Conservation (phyloP, 2,797 vertebrate genomes). For the Enteromius radiatus region DNA sequence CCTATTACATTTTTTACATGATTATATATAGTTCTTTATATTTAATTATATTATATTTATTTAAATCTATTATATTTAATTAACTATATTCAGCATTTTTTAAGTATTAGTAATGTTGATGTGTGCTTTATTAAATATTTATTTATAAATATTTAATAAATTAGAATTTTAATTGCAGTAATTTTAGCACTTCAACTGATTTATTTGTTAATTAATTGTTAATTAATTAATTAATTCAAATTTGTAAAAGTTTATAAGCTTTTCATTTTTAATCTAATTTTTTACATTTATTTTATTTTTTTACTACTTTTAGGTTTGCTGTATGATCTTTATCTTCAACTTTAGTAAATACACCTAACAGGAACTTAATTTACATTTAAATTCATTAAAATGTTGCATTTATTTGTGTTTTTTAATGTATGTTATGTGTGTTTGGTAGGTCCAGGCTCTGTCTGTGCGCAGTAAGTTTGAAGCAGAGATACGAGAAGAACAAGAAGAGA, state of each 20-base stretch:
- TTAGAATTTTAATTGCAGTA: background rate
- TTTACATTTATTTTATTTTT: background rate
- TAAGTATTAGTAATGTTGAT: background rate
- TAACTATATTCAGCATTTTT: no score
- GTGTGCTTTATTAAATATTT: background rate
- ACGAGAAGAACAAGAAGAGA: conserved; percentile 90
- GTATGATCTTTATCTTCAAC: background rate
- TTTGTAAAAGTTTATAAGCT: background rate
- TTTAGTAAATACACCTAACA: background rate
- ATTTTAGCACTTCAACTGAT: background rate
- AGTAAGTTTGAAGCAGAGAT: conserved; percentile 95
- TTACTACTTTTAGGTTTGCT: background rate
- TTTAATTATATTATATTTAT: no score
- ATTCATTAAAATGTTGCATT: no score
- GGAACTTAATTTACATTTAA: background rate
- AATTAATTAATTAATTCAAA: no score
- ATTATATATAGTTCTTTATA: no score
- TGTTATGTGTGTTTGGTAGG: conserved; percentile 71
- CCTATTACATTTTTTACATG: no score
- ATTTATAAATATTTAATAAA: no score
- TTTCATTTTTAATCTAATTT: background rate
- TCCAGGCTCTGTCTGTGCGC: conserved; percentile 85
- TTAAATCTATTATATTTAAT: no score
- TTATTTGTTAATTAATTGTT: background rate
- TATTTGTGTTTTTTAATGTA: background rate